These are phyloP conservation scores for Otis tarda DNA, from an alignment of 2,113 vertebrate species.

Conservation along the genomic window DNA sequence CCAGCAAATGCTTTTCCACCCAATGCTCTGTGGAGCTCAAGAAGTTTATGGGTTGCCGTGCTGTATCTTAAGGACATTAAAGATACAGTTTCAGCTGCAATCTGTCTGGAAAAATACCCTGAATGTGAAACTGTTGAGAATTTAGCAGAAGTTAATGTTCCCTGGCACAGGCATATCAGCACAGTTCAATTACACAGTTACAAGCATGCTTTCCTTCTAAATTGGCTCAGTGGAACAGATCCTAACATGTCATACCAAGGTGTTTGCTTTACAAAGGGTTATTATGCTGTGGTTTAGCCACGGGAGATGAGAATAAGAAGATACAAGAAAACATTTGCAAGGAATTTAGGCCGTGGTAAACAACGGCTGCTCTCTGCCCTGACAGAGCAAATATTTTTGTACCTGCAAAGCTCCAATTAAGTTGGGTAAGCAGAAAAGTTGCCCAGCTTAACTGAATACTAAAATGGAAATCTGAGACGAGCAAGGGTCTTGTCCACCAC, in stretches of 20 bases:
- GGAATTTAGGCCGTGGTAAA: background rate
- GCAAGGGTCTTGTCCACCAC: background rate
- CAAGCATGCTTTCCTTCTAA: slow-evolving; percentile 21
- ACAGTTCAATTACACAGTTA: slow-evolving; percentile 25
- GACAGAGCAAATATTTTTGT: slow-evolving; percentile 41
- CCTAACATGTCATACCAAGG: slow-evolving; percentile 25
- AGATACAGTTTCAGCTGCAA: slow-evolving; percentile 52
- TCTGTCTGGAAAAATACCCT: slow-evolving; percentile 53
- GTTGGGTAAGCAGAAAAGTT: background rate
- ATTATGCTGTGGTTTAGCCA: slow-evolving; percentile 16
- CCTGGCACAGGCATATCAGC: slow-evolving; percentile 32
- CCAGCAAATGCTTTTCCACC: slow-evolving; percentile 36
- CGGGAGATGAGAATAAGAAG: slow-evolving; percentile 28
- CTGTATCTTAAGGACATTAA: slow-evolving; percentile 54
- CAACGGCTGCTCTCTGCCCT: slow-evolving; percentile 12
- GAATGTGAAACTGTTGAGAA: slow-evolving; percentile 13
- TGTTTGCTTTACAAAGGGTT: slow-evolving; percentile 37
- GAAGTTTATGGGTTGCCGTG: slow-evolving; percentile 36
- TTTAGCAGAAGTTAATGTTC: slow-evolving; percentile 37
- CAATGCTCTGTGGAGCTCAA: background rate
- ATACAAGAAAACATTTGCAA: slow-evolving; percentile 22
- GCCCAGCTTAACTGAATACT: background rate
- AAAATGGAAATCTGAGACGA: slow-evolving; percentile 10
- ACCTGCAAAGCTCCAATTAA: slow-evolving; percentile 11
- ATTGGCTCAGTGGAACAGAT: slow-evolving; percentile 25